A percentile compares a stretch with the other conserved stretches of the same genome.
These are phyloP conservation scores for Rhamphomyia laevipes DNA, from an alignment of 2,888 invertebrate genomes.

Conservation along the genomic window DNA sequence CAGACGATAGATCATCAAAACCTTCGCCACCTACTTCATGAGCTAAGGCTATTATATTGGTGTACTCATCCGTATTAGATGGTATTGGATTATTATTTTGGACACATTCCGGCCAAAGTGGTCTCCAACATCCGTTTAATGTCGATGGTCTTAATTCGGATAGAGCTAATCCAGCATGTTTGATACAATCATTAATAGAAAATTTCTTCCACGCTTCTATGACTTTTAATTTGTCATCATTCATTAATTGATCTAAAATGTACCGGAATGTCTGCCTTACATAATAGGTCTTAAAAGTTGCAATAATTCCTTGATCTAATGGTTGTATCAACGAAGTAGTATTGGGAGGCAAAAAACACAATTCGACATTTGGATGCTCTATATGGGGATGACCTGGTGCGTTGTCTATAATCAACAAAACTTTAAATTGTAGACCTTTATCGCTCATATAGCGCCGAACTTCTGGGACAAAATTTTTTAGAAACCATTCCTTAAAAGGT, in stretches of 20 bases:
- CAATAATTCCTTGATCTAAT: conserved; percentile 22
- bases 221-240: conserved; percentile 12
- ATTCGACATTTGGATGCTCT: no score
- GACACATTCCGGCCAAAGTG: conserved; percentile 20
- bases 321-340: conserved; percentile 20
- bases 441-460: conserved; percentile 11
- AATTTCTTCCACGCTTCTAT: conserved; percentile 19
- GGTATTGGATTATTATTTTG: conserved; percentile 17
- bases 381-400: conserved; percentile 13
- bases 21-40: conserved; percentile 20
- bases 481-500: conserved; percentile 16
- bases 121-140: conserved; percentile 19
- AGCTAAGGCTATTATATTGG: conserved; percentile 17
- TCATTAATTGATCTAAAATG: conserved; percentile 12
- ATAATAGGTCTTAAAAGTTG: conserved; percentile 22
- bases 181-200: conserved; percentile 18
- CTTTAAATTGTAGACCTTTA: conserved; percentile 13
- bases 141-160: conserved; percentile 16
- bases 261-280: conserved; percentile 14
- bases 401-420: conserved; percentile 13
- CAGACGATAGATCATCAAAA: conserved; percentile 19
- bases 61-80: conserved; percentile 16
- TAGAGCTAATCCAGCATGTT: conserved; percentile 14
- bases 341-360: no score
- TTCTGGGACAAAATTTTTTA: conserved; percentile 15